These are phyloP conservation scores for Nyctibius bracteatus DNA, from an alignment of 2,113 vertebrate species.

Conservation along the genomic window DNA sequence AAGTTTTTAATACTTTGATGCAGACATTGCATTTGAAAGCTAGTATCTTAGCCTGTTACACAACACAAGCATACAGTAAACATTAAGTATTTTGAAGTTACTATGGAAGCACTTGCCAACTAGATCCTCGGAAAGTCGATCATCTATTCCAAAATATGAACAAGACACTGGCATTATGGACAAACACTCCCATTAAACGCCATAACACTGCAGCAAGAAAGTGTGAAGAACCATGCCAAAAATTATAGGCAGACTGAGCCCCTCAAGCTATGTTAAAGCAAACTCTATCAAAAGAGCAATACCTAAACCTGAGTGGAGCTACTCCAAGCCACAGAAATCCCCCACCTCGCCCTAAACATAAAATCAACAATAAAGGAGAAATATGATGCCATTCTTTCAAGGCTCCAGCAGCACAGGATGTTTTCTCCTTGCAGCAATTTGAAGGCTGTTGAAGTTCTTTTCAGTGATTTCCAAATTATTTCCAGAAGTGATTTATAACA, in stretches of 20 bases:
- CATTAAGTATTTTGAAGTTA: background rate
- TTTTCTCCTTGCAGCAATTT: background rate
- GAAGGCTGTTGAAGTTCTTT: background rate
- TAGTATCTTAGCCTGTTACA: no score
- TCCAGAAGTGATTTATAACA: background rate
- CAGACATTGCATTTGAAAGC: background rate
- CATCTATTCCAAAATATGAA: background rate
- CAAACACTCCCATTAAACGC: background rate
- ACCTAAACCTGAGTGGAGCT: background rate
- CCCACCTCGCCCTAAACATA: background rate
- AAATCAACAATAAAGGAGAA: background rate
- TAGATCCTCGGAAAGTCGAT: background rate
- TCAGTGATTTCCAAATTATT: background rate
- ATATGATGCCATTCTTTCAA: background rate
- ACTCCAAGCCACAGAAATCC: background rate
- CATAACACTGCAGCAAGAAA: background rate
- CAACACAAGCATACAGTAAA: accelerated
- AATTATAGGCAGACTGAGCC: background rate
- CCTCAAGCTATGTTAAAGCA: background rate
- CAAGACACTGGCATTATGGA: background rate
- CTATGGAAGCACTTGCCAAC: background rate
- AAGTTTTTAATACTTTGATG: background rate
- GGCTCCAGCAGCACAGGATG: background rate
- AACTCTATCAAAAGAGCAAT: background rate
- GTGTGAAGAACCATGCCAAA: background rate